Evolutionary conservation across 1,140 invertebrate species (phyloP).

Genomic region (Popillia japonica): DNA sequence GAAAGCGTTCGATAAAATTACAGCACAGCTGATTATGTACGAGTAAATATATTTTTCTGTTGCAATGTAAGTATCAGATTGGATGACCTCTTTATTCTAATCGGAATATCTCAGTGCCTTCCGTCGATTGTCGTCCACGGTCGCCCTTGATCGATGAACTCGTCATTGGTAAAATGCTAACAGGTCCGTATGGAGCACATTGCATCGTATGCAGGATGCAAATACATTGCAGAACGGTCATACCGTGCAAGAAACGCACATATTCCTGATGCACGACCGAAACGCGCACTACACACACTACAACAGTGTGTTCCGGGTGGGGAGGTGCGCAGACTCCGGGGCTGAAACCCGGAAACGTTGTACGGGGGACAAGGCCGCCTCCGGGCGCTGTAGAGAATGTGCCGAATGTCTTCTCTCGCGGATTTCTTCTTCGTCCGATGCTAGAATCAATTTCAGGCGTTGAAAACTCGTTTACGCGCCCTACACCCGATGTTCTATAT

Average conservation of each 20-base stretch:
- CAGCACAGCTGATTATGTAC: background rate
- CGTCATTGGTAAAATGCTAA: background rate
- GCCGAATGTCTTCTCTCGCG: background rate
- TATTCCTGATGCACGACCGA: conserved; percentile 4
- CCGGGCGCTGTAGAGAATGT: background rate
- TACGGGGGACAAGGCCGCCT: background rate
- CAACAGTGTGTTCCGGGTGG: background rate
- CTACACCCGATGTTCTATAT: background rate
- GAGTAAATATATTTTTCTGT: background rate
- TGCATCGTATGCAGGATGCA: background rate
- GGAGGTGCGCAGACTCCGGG: conserved; percentile 11
- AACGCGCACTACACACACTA: conserved; percentile 2
- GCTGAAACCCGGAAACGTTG: background rate
- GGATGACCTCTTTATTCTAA: background rate
- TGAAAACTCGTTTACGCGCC: background rate
- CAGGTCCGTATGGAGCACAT: background rate
- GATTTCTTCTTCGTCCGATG: conserved; percentile 13
- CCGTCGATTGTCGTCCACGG: background rate
- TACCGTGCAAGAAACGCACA: conserved; percentile 13
- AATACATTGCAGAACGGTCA: background rate
- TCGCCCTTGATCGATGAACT: background rate
- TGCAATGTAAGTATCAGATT: background rate
- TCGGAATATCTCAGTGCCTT: background rate
- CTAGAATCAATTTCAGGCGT: conserved; percentile 1
- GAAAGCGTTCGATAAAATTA: background rate